These are phyloP conservation scores for Acrobasis consociella DNA, from an alignment of 2,888 invertebrate species.

Conservation along the genomic window DNA sequence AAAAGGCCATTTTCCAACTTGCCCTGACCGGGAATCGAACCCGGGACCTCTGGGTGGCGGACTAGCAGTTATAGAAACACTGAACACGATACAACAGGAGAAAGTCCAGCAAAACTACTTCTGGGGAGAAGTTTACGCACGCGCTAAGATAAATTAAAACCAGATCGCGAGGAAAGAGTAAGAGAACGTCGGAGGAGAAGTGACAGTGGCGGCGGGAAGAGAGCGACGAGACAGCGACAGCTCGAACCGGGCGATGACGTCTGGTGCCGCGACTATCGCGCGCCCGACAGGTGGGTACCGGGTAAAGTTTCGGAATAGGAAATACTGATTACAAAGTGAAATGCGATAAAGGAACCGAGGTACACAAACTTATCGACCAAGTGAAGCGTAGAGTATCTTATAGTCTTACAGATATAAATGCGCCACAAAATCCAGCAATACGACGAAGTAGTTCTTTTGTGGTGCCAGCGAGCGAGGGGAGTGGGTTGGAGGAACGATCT, in stretches of 20 bases:
- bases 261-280: conserved; percentile 23
- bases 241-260: conserved; percentile 4
- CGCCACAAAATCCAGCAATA: too few species aligned
- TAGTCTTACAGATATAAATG: too few species aligned
- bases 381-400: too few species aligned
- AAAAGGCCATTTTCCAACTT: too few species aligned
- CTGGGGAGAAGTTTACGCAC: conserved; percentile 26
- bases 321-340: conserved; percentile 17
- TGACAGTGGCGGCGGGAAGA: conserved; percentile 4
- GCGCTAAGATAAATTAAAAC: conserved; percentile 27
- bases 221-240: conserved; percentile 6
- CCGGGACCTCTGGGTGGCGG: too few species aligned
- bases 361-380: conserved; percentile 1
- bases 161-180: conserved; percentile 13
- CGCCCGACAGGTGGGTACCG: too few species aligned
- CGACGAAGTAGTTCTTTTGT: too few species aligned
- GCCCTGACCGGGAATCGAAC: too few species aligned
- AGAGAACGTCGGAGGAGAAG: conserved; percentile 2
- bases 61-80: too few species aligned
- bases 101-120: conserved; percentile 30
- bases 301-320: conserved; percentile 15
- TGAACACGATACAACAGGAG: conserved; percentile 28
- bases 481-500: too few species aligned
- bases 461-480: too few species aligned
- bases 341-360: not conserved